Evolutionary conservation across 2,113 vertebrate genomes (phyloP).

Genomic region (Speoplatyrhinus poulsoni): DNA sequence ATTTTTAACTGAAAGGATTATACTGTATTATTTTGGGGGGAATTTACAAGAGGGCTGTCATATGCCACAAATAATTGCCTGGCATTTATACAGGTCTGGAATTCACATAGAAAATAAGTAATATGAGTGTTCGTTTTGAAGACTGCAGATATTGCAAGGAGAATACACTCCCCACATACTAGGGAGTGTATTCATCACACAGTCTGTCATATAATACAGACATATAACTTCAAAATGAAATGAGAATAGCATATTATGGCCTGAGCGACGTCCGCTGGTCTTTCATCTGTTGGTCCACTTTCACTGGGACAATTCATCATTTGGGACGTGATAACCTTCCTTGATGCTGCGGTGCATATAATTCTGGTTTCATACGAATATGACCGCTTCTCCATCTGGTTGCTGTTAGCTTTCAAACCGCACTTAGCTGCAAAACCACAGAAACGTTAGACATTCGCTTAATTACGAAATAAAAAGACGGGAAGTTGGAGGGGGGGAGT

Average conservation of each 20-base stretch:
- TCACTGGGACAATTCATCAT: slow-evolving; percentile 50
- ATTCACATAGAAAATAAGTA: slow-evolving; percentile 22
- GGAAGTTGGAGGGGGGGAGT: slow-evolving; percentile 27
- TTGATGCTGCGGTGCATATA: slow-evolving; percentile 51
- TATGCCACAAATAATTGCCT: slow-evolving; percentile 22
- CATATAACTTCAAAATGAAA: slow-evolving; percentile 5
- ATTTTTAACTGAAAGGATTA: slow-evolving; percentile 44
- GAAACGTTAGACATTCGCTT: slow-evolving; percentile 67
- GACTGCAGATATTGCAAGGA: slow-evolving; percentile 33
- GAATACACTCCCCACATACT: slow-evolving; percentile 7
- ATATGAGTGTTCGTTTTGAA: slow-evolving; percentile 18
- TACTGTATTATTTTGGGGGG: slow-evolving; percentile 9
- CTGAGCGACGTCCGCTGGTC: slow-evolving; percentile 18
- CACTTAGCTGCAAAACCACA: slow-evolving; percentile 70
- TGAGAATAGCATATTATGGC: slow-evolving; percentile 10
- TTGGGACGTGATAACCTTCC: slow-evolving; percentile 34
- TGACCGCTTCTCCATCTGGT: slow-evolving; percentile 73
- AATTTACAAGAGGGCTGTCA: slow-evolving; percentile 22
- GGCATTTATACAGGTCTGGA: slow-evolving; percentile 25
- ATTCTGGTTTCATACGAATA: slow-evolving; percentile 59
- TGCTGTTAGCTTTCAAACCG: slow-evolving; percentile 69
- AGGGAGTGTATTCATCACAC: slow-evolving; percentile 30
- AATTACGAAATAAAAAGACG: slow-evolving; percentile 64
- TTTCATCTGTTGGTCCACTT: slow-evolving; percentile 24
- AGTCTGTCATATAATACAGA: slow-evolving; percentile 5